These are phyloP conservation scores for Papilio helenus DNA, from an alignment of 1,140 invertebrate genomes.

Conservation along the genomic window DNA sequence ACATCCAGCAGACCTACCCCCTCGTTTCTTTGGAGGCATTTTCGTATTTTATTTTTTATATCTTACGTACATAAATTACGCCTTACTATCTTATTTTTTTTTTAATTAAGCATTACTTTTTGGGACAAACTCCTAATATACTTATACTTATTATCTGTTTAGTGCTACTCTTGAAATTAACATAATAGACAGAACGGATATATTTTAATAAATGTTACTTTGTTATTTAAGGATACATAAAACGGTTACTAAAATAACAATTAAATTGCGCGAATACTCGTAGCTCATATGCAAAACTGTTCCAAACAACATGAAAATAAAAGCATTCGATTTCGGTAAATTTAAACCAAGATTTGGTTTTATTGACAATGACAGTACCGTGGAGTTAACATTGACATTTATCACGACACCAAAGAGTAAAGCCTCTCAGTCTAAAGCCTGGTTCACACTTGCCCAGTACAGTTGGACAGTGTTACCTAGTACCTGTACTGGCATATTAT, in stretches of 20 bases:
- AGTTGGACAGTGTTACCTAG: too few relatives aligned
- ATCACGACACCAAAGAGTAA: too few relatives aligned
- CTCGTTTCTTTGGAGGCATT: slow-evolving; percentile 26
- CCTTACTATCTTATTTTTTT: background rate
- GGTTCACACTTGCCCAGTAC: too few relatives aligned
- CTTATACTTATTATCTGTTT: background rate
- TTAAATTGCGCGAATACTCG: background rate
- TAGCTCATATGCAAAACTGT: too few relatives aligned
- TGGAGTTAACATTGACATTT: too few relatives aligned
- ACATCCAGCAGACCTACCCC: background rate
- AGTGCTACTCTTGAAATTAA: background rate
- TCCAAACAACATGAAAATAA: too few relatives aligned
- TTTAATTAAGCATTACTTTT: background rate
- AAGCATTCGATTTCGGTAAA: too few relatives aligned
- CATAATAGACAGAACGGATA: background rate
- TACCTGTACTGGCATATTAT: too few relatives aligned
- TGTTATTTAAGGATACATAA: background rate
- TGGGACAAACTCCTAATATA: background rate
- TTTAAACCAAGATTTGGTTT: too few relatives aligned
- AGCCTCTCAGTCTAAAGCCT: too few relatives aligned
- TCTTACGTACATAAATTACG: background rate
- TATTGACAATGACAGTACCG: too few relatives aligned
- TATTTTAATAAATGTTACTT: background rate
- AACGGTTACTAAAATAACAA: background rate
- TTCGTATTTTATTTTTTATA: background rate